Percentiles rank a stretch among this genome's conserved stretches.
phyloP scores from a whole-genome alignment of 92 coral and sea anemone genomes.

The Virgularia gustaviana region DNA sequence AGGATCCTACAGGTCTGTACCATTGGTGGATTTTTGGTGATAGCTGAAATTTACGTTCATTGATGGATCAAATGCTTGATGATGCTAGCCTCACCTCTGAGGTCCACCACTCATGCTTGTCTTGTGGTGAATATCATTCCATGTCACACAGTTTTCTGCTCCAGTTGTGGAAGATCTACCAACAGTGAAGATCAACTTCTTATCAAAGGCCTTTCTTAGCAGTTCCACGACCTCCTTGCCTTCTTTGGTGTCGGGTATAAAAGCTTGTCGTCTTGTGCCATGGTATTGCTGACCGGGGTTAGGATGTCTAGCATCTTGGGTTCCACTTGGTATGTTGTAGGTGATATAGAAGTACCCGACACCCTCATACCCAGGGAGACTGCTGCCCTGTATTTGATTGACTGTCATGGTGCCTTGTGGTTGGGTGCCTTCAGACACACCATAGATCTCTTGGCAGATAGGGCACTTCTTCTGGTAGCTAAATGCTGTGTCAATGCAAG shows the following conservation, averaged over 20 bases:
- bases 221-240: constrained; percentile 64
- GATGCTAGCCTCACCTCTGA: constrained; percentile 8
- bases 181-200: constrained; percentile 64
- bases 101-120: constrained; percentile 61
- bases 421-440: constrained; percentile 60
- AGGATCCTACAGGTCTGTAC: not conserved
- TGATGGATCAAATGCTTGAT: not conserved
- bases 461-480: constrained; percentile 55
- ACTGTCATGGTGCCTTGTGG: constrained; percentile 65
- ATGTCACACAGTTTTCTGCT: constrained; percentile 54
- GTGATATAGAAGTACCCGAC: constrained; percentile 14
- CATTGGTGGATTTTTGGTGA: constrained; percentile 5
- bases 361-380: constrained; percentile 51
- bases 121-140: constrained; percentile 86
- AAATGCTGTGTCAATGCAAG: constrained; percentile 57
- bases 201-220: constrained; percentile 70
- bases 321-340: constrained; percentile 37
- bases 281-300: constrained; percentile 61
- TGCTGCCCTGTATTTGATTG: not conserved
- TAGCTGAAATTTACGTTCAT: not conserved
- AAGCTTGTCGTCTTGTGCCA: constrained; percentile 60
- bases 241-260: constrained; percentile 47
- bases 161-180: constrained; percentile 60
- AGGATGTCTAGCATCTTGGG: constrained; percentile 61
- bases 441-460: constrained; percentile 58